Evolutionary conservation across 2,797 vertebrate species (phyloP).

Genomic region (Crenuchus spilurus): DNA sequence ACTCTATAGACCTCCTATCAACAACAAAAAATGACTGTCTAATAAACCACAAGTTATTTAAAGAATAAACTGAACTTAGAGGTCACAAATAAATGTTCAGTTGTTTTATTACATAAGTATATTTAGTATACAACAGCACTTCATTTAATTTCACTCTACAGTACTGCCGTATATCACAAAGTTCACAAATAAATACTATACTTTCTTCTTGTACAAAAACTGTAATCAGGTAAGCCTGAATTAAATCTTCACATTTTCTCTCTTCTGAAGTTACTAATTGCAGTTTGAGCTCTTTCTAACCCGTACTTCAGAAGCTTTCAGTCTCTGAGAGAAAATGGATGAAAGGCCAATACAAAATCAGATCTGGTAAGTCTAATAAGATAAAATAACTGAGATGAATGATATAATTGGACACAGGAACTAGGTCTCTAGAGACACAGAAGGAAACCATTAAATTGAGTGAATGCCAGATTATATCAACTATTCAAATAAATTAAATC

Average conservation of each 20-base stretch:
- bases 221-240: neutral
- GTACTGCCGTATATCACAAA: neutral
- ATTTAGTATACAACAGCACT: no score
- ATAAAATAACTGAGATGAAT: constrained; percentile 7
- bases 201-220: no score
- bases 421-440: neutral
- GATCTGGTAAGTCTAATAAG: constrained; percentile 12
- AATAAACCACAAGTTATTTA: neutral
- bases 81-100: neutral
- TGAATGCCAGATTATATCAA: neutral
- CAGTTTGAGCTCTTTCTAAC: neutral
- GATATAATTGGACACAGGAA: constrained; percentile 1
- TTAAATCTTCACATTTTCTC: neutral
- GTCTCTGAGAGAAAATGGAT: neutral
- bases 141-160: no score
- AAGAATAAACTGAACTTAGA: neutral
- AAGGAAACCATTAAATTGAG: neutral
- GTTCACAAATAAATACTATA: neutral
- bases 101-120: neutral
- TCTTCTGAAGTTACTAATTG: neutral
- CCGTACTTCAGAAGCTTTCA: neutral
- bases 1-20: neutral
- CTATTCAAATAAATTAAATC: neutral
- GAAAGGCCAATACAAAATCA: constrained; percentile 3
- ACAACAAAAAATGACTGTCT: neutral